Evolutionary conservation across 2,797 vertebrate species (phyloP).

Genomic region (Phrynocephalus vlangalii): DNA sequence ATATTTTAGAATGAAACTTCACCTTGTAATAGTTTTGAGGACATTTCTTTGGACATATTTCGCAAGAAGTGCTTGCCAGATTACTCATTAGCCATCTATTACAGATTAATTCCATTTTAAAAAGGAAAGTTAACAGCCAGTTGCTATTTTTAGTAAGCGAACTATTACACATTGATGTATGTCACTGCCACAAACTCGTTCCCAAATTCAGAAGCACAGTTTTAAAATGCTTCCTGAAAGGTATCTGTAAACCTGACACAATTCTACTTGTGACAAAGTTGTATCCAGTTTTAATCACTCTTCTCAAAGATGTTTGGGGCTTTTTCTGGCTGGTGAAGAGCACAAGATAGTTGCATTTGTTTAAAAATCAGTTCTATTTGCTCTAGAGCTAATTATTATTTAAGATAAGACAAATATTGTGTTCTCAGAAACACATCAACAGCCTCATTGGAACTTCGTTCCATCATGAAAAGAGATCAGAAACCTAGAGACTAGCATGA

Average conservation of each 20-base stretch:
- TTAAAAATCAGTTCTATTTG: neutral
- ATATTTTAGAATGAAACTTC: conserved; percentile 2
- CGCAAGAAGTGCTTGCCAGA: neutral
- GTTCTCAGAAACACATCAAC: neutral
- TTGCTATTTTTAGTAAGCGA: neutral
- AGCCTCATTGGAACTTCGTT: neutral
- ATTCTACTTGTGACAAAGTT: neutral
- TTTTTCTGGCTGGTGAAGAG: too few relatives aligned
- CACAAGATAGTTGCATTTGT: neutral
- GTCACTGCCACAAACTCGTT: neutral
- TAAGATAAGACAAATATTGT: neutral
- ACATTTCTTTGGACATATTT: neutral
- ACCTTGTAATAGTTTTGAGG: neutral
- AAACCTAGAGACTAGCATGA: neutral
- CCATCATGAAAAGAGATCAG: neutral
- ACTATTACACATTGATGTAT: neutral
- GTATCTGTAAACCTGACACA: neutral
- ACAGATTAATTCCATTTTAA: neutral
- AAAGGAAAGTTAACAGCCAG: neutral
- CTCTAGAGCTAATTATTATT: neutral
- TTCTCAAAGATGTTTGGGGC: neutral
- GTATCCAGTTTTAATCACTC: neutral
- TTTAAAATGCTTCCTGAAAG: neutral
- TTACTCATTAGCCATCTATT: neutral
- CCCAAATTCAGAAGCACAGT: neutral